phyloP scores from a whole-genome alignment of 2,888 invertebrate genomes.

The Rambutsinella grinnellia region DNA sequence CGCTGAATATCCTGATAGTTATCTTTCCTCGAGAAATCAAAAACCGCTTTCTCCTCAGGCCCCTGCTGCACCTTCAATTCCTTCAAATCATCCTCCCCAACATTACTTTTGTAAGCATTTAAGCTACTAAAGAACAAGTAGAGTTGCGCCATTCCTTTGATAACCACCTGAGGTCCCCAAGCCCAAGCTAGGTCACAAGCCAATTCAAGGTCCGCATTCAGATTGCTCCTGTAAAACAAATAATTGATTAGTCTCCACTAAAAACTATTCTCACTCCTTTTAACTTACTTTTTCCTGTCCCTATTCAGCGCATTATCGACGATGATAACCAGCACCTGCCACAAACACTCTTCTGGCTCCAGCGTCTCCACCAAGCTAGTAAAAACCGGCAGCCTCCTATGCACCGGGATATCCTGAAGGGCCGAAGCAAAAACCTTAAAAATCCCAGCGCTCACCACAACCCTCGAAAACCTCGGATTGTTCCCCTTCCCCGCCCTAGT shows the following conservation, averaged over 20 bases:
- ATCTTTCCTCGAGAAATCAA: conserved; percentile 64
- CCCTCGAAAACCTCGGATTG: conserved; percentile 37
- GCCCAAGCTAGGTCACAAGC: conserved; percentile 77
- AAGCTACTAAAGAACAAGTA: conserved; percentile 78
- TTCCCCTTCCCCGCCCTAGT: conserved; percentile 71
- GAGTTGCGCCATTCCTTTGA: conserved; percentile 78
- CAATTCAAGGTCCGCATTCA: conserved; percentile 66
- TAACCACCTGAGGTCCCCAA: conserved; percentile 76
- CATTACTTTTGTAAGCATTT: too few species aligned
- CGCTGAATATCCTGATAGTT: conserved; percentile 59
- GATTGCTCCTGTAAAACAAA: conserved; percentile 55
- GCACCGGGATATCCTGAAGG: conserved; percentile 92
- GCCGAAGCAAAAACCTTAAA: conserved; percentile 90
- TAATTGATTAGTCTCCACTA: not conserved
- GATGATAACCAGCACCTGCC: conserved; percentile 70
- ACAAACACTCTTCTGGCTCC: conserved; percentile 69
- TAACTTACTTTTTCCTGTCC: conserved; percentile 65
- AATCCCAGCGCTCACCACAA: conserved; percentile 62
- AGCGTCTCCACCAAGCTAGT: conserved; percentile 78
- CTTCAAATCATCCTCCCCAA: conserved; percentile 51
- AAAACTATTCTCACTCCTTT: too few species aligned
- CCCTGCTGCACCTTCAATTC: conserved; percentile 47
- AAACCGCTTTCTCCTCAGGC: conserved; percentile 54
- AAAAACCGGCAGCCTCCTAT: conserved; percentile 86
- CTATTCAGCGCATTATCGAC: conserved; percentile 69